Evolutionary conservation across 2,888 invertebrate genomes (phyloP).

Genomic region (Heliconius charithonia): DNA sequence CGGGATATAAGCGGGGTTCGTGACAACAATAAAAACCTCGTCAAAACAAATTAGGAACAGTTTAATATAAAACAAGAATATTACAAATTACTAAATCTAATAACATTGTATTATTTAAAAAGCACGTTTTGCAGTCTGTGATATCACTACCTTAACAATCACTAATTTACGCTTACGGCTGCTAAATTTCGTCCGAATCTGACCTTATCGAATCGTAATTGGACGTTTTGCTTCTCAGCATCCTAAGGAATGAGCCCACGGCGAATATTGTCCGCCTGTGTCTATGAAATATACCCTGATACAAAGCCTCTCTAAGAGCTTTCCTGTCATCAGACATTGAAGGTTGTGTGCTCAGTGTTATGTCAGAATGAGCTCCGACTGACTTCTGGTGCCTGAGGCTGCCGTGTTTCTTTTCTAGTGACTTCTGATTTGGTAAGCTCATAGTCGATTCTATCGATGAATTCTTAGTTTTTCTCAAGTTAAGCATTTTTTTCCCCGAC

Average conservation of each 20-base stretch:
- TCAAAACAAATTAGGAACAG: slow-evolving; percentile 78
- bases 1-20: slow-evolving; percentile 57
- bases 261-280: slow-evolving; percentile 90
- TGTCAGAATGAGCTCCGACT: slow-evolving; percentile 84
- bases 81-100: slow-evolving; percentile 58
- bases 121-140: slow-evolving; percentile 75
- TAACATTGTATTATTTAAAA: slow-evolving; percentile 66
- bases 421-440: slow-evolving; percentile 81
- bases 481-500: slow-evolving; percentile 73
- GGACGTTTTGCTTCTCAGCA: slow-evolving; percentile 89
- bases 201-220: slow-evolving; percentile 90
- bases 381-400: slow-evolving; percentile 85
- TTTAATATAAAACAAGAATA: slow-evolving; percentile 74
- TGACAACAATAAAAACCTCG: slow-evolving; percentile 53
- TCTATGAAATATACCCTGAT: slow-evolving; percentile 90
- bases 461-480: slow-evolving; percentile 79
- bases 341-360: slow-evolving; percentile 78
- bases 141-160: slow-evolving; percentile 64
- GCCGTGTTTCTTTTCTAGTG: slow-evolving; percentile 81
- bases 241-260: slow-evolving; percentile 88
- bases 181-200: slow-evolving; percentile 82
- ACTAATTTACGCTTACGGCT: slow-evolving; percentile 53
- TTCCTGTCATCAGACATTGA: slow-evolving; percentile 85
- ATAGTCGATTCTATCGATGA: slow-evolving; percentile 81
- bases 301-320: slow-evolving; percentile 88